Evolutionary conservation across 2,797 vertebrate genomes (phyloP).

Genomic region (Lacerta agilis): DNA sequence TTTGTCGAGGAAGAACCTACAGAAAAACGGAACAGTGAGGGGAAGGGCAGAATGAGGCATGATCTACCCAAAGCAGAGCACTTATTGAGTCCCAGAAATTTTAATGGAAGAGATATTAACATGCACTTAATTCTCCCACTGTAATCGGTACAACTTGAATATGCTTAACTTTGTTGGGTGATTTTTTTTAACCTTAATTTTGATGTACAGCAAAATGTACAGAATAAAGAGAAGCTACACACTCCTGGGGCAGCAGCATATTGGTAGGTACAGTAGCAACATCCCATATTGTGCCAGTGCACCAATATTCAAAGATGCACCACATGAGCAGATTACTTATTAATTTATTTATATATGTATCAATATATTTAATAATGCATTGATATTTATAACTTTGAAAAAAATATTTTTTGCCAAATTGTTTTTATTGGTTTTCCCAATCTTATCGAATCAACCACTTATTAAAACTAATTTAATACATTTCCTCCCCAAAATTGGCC

Average conservation of each 20-base stretch:
- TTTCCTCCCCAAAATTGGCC: too few species aligned
- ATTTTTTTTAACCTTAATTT: background rate
- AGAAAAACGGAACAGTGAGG: conserved; percentile 29
- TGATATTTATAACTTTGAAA: too few species aligned
- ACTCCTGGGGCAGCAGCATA: background rate
- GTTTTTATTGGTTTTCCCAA: too few species aligned
- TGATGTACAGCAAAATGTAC: background rate
- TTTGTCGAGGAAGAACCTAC: conserved; percentile 96
- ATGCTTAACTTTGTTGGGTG: background rate
- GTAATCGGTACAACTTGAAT: background rate
- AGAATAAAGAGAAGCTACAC: background rate
- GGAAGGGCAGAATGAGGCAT: background rate
- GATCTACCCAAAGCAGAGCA: background rate
- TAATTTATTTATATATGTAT: background rate
- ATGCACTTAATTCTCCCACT: background rate
- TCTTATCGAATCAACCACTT: too few species aligned
- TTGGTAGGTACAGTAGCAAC: too few species aligned
- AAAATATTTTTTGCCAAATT: too few species aligned
- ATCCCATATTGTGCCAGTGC: background rate
- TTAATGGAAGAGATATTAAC: background rate
- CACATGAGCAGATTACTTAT: background rate
- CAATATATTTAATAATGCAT: too few species aligned
- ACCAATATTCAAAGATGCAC: too few species aligned
- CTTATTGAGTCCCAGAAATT: background rate
- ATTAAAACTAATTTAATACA: too few species aligned